Evolutionary conservation across 2,113 vertebrate genomes (phyloP).

Genomic region (Notechis scutatus): DNA sequence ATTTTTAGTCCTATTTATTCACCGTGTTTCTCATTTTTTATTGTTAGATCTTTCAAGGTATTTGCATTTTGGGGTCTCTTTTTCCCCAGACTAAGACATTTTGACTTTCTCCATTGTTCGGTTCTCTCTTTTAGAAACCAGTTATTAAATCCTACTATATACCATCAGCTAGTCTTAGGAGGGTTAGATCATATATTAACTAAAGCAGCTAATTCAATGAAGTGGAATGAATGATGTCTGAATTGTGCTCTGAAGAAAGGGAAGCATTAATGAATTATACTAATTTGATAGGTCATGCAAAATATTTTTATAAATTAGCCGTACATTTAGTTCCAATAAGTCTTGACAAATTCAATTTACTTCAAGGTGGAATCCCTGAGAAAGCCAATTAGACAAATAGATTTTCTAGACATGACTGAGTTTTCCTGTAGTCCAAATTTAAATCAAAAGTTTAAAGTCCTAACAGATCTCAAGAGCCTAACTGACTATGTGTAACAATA

Average conservation of each 20-base stretch:
- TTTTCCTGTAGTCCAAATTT: neutral
- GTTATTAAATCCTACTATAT: neutral
- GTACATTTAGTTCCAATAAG: neutral
- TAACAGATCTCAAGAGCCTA: neutral
- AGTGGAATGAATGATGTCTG: constrained; percentile 16
- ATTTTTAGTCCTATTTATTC: neutral
- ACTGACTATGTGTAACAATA: neutral
- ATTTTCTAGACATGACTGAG: neutral
- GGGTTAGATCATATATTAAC: neutral
- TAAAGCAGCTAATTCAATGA: constrained; percentile 25
- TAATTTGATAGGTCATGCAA: constrained; percentile 28
- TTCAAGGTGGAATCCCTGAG: neutral
- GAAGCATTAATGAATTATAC: neutral
- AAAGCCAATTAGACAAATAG: neutral
- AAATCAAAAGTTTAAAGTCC: neutral
- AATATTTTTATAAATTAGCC: constrained; percentile 37
- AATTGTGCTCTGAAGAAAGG: neutral
- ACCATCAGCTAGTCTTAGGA: constrained; percentile 5
- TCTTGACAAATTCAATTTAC: neutral
- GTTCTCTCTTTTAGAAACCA: neutral
- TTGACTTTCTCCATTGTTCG: neutral
- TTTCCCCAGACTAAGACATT: neutral
- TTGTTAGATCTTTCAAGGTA: neutral
- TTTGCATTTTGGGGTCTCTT: neutral
- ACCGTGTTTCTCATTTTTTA: neutral